Conservation (phyloP, 2,888 invertebrate species). For the Stenurella melanura region DNA sequence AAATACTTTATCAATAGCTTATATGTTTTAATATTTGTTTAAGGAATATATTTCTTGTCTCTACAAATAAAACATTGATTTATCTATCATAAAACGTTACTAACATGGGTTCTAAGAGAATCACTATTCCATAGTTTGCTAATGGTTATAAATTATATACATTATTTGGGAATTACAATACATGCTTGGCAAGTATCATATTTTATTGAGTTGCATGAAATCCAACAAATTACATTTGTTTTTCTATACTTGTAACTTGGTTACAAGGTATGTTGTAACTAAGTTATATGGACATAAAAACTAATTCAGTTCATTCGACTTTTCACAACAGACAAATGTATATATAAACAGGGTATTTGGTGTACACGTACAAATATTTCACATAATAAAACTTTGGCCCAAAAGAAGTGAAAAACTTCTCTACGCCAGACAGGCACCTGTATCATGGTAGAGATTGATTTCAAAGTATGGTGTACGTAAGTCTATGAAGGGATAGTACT, state of each 20-base stretch:
- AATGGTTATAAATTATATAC: slow-evolving; percentile 11
- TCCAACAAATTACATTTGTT: slow-evolving; percentile 16
- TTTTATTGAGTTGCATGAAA: slow-evolving; percentile 21
- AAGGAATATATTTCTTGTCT: background rate
- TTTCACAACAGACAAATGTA: background rate
- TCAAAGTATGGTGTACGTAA: too few species aligned
- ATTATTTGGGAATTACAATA: slow-evolving; percentile 12
- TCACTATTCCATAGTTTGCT: background rate
- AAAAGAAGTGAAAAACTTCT: too few species aligned
- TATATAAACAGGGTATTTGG: too few species aligned
- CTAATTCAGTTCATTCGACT: background rate
- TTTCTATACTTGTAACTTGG: slow-evolving; percentile 10
- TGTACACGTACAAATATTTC: too few species aligned
- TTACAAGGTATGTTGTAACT: slow-evolving; percentile 25
- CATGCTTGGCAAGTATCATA: slow-evolving; percentile 22
- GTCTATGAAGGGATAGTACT: too few species aligned
- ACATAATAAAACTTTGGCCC: too few species aligned
- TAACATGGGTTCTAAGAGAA: background rate
- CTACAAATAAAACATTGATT: background rate
- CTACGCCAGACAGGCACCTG: too few species aligned
- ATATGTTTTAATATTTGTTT: background rate
- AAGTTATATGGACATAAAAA: slow-evolving; percentile 10
- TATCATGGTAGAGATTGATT: too few species aligned
- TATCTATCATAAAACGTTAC: background rate
- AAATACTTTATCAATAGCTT: background rate